Conservation (phyloP, 92 coral and sea anemone genomes). For the Porites cylindrica region DNA sequence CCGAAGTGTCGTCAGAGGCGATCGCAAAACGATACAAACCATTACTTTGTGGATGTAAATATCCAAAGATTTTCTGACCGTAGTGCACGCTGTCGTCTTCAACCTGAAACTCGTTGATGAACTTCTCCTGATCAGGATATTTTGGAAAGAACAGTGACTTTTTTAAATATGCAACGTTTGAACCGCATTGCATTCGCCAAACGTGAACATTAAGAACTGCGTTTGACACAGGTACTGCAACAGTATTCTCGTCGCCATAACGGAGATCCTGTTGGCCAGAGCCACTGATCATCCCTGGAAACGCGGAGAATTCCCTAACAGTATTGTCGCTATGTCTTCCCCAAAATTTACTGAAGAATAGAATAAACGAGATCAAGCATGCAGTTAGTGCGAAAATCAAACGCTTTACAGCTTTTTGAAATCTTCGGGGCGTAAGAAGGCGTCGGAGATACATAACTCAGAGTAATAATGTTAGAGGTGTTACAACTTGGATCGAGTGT, state of each 20-base stretch:
- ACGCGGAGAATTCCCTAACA: neutral
- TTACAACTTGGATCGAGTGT: no score
- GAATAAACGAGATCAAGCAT: neutral
- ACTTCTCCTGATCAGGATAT: slow-evolving; percentile 29
- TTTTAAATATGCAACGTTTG: slow-evolving; percentile 14
- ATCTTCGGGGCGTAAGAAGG: neutral
- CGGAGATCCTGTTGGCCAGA: no score
- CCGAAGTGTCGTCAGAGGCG: slow-evolving; percentile 34
- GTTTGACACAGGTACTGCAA: neutral
- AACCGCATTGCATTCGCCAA: slow-evolving; percentile 54
- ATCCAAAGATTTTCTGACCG: slow-evolving; percentile 53
- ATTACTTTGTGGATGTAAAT: slow-evolving; percentile 25
- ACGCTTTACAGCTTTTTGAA: neutral
- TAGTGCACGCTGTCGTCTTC: slow-evolving; percentile 16
- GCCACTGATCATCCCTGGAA: no score
- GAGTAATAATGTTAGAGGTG: no score
- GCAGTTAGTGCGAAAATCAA: neutral
- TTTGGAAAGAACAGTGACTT: slow-evolving; percentile 48
- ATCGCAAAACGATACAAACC: slow-evolving; percentile 34
- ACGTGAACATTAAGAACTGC: slow-evolving; percentile 43
- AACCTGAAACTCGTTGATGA: slow-evolving; percentile 19
- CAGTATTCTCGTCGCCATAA: no score
- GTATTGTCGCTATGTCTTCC: no score
- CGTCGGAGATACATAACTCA: neutral
- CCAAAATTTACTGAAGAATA: neutral